Evolutionary conservation across 2,113 vertebrate genomes (phyloP).

Genomic region (Megalops atlanticus): DNA sequence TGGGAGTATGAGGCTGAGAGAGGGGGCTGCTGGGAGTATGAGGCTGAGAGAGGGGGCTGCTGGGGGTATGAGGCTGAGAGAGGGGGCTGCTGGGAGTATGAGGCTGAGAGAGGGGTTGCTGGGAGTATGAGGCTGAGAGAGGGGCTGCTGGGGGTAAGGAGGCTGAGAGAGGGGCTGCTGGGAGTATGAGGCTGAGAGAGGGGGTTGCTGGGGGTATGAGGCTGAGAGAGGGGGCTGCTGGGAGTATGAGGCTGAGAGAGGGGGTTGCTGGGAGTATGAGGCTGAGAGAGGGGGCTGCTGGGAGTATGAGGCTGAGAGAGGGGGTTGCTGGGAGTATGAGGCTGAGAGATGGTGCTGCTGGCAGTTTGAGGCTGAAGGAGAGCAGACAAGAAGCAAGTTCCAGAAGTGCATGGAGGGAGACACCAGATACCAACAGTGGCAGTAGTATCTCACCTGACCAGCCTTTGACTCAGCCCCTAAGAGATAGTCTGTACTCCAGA

Average conservation of each 20-base stretch:
- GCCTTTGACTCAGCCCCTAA: no score
- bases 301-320: neutral
- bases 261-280: neutral
- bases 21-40: neutral
- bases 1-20: neutral
- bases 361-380: neutral
- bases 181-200: no score
- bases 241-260: neutral
- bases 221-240: neutral
- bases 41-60: neutral
- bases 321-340: neutral
- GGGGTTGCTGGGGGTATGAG: no score
- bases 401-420: no score
- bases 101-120: neutral
- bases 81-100: neutral
- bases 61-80: neutral
- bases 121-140: neutral
- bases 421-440: no score
- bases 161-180: no score
- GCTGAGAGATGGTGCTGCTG: neutral
- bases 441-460: no score
- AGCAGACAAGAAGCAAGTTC: no score
- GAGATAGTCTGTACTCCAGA: no score
- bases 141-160: neutral
- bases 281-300: neutral